Base-by-base conservation (phyloP, 2,888 invertebrate species). In the Bombylius discolor region DNA sequence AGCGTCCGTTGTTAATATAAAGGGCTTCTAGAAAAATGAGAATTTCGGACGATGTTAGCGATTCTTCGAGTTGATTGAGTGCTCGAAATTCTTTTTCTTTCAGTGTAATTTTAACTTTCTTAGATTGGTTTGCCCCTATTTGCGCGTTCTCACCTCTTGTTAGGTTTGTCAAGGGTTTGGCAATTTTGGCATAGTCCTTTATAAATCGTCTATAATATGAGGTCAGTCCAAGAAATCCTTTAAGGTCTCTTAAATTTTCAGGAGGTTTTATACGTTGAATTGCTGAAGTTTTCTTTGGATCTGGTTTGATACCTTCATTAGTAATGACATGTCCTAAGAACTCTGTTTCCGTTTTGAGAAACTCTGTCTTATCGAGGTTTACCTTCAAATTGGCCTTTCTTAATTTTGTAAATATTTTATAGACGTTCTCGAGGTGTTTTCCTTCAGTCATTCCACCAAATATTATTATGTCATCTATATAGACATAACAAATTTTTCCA, bases 381-480 rank as follows among this genome's bases (percentile, higher is more conserved):
- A 62, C 47, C 11, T 55, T 58, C 1, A 61, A 42, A 13, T 53
- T 51, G 11, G 60, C 55, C 45, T 56, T 36, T 13, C 52, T 31
- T 4, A 52, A 23, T 33, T 55, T 55, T n/a, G 36, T n/a, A 50
- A 59, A 59, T 44, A 58, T 57, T 36, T 42, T 56, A 42, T 53
- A 50, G 12, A 60, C 23, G 14, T 60, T 59, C 45, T 49, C 11
- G 4, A 58, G 31, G 42, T 60, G 61, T 31, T 57, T 53, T 9
- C 46, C 46, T 33, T 42, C 51, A 33, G 23, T 56, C 47, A 53
- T 56, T 13, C 57, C 59, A 48, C 57, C 59, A 51, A 58, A 60
- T 32, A 61, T 58, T 11, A 63, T 64, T 1, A 62, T 58, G 45
- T 63, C 61, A 44, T 62, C 61, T 5, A 63, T 62, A 45, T 60